Conservation (phyloP, 2,113 vertebrate species). For the Nicator chloris region DNA sequence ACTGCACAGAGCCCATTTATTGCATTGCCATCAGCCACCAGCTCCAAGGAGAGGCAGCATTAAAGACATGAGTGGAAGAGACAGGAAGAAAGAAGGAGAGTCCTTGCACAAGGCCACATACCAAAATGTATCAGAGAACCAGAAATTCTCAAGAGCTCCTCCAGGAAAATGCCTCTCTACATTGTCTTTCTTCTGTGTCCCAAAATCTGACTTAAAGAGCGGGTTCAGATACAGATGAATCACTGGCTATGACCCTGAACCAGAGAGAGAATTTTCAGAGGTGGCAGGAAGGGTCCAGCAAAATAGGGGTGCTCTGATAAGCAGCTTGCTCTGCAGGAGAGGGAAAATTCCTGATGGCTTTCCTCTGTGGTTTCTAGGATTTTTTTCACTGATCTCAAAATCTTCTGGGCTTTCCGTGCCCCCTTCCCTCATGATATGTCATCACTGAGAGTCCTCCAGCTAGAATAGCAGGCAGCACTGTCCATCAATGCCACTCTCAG, state of each 20-base stretch:
- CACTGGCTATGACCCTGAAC: neutral
- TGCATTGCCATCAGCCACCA: neutral
- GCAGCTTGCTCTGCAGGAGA: neutral
- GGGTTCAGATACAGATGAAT: neutral
- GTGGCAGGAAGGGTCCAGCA: neutral
- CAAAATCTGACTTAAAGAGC: neutral
- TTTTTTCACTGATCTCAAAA: neutral
- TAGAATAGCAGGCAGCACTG: neutral
- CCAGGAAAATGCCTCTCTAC: neutral
- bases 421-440: neutral
- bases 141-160: neutral
- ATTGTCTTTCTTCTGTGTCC: neutral
- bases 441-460: neutral
- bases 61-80: neutral
- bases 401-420: neutral
- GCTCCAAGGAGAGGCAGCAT: neutral
- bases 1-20: neutral
- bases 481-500: neutral
- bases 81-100: neutral
- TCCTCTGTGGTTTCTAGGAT: neutral
- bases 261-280: neutral
- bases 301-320: neutral
- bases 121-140: neutral
- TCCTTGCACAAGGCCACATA: neutral
- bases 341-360: neutral